Percentiles rank a stretch among this genome's conserved stretches.
These are phyloP conservation scores for Rhopilema esculentum DNA, from an alignment of 30 jellyfish, hydroid and myxozoan genomes.

Conservation along the genomic window DNA sequence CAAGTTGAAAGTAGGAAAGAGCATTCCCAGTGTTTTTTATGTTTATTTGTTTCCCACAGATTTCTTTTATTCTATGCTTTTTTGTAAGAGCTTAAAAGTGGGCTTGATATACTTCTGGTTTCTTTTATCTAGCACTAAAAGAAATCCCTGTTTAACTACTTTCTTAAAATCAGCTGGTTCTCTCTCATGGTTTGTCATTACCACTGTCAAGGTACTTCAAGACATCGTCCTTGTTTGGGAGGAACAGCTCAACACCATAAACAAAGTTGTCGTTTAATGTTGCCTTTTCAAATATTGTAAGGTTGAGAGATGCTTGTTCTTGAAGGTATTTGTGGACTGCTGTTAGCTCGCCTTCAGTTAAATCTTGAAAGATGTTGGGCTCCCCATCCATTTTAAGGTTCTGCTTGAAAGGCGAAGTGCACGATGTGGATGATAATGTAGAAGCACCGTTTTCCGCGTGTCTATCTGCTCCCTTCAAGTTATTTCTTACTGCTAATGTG, in stretches of 20 bases:
- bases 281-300: slow-evolving; percentile 50
- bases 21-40: too few relatives aligned
- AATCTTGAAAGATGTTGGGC: slow-evolving; percentile 63
- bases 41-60: too few relatives aligned
- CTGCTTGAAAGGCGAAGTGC: slow-evolving; percentile 15
- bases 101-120: too few relatives aligned
- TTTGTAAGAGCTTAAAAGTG: too few relatives aligned
- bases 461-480: background rate
- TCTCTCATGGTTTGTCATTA: slow-evolving; percentile 51
- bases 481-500: background rate
- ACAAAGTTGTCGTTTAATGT: slow-evolving; percentile 60
- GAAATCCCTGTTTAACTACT: too few relatives aligned
- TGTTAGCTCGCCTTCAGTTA: slow-evolving; percentile 32
- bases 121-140: too few relatives aligned
- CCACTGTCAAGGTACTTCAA: slow-evolving; percentile 38
- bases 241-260: slow-evolving; percentile 45
- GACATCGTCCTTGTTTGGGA: slow-evolving; percentile 51
- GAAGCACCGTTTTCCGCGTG: background rate
- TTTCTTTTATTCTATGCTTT: too few relatives aligned
- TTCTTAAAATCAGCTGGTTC: too few relatives aligned
- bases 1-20: too few relatives aligned
- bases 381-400: background rate
- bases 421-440: background rate
- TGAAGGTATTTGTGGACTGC: slow-evolving; percentile 17
- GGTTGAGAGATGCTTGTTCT: slow-evolving; percentile 14